Conservation (phyloP, 2,888 invertebrate species). For the Tipula vernalis region DNA sequence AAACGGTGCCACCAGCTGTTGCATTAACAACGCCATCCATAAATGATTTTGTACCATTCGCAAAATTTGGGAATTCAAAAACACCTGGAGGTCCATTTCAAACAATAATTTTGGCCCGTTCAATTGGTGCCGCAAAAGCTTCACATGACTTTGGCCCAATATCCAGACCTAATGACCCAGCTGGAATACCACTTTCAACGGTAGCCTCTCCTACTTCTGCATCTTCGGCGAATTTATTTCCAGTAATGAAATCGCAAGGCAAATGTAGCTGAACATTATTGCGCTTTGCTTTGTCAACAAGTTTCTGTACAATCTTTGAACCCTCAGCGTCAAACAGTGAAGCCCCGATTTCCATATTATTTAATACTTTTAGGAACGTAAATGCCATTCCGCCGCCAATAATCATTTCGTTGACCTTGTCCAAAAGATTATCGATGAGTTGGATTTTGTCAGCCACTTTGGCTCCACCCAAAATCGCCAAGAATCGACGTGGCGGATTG, state of each 20-base stretch:
- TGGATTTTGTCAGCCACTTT: constrained; percentile 99
- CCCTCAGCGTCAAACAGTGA: constrained; percentile 95
- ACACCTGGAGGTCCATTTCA: constrained; percentile 99
- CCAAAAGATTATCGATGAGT: constrained; percentile 91
- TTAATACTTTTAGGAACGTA: constrained; percentile 88
- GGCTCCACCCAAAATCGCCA: constrained; percentile 97
- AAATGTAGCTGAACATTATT: constrained; percentile 90
- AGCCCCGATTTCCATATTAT: constrained; percentile 90
- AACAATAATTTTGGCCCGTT: constrained; percentile 87
- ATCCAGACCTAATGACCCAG: constrained; percentile 91
- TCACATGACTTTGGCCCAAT: constrained; percentile 78
- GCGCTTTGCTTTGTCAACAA: constrained; percentile 82
- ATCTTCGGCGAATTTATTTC: constrained; percentile 90
- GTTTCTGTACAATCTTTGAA: constrained; percentile 79
- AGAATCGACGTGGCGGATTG: constrained; percentile 90
- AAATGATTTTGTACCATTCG: constrained; percentile 76
- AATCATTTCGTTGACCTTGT: constrained; percentile 99
- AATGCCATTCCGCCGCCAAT: constrained; percentile 99
- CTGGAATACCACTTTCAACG: constrained; percentile 75
- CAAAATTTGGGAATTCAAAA: constrained; percentile 93
- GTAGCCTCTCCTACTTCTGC: constrained; percentile 67
- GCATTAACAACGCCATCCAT: constrained; percentile 93
- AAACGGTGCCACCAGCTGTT: constrained; percentile 68
- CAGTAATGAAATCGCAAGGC: constrained; percentile 91
- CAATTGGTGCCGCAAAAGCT: constrained; percentile 70